Percentiles rank a stretch among this genome's conserved stretches.
Conservation (phyloP, 2,888 invertebrate species). For the Tridacna crocea region DNA sequence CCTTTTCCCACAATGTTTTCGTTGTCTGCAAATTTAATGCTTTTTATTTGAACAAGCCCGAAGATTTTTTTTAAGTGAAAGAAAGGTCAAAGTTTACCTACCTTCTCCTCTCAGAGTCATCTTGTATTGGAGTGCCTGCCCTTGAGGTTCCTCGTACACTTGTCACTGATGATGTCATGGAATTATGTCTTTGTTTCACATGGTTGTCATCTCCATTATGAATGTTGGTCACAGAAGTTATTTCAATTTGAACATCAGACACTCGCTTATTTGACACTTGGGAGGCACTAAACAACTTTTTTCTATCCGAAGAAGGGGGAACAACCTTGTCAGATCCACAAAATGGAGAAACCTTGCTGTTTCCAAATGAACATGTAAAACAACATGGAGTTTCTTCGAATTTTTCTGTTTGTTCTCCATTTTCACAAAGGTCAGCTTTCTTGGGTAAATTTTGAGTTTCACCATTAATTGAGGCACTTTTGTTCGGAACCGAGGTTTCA, state of each 20-base stretch:
- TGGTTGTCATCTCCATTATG: slow-evolving; percentile 20
- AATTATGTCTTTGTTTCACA: slow-evolving; percentile 34
- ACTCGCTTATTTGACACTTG: slow-evolving; percentile 41
- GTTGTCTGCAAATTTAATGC: too few species aligned
- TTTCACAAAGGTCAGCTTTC: slow-evolving; percentile 37
- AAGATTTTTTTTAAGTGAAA: too few species aligned
- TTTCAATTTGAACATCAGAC: slow-evolving; percentile 59
- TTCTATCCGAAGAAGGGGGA: slow-evolving; percentile 34
- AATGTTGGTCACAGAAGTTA: slow-evolving; percentile 39
- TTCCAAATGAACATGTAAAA: slow-evolving; percentile 56
- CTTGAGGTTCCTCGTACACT: slow-evolving; percentile 60
- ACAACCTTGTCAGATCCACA: slow-evolving; percentile 61
- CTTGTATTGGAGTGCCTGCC: slow-evolving; percentile 68
- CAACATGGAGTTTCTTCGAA: slow-evolving; percentile 58
- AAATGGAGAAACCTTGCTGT: slow-evolving; percentile 64
- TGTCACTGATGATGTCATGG: slow-evolving; percentile 64
- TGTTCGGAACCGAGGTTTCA: slow-evolving; percentile 40
- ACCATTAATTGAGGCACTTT: slow-evolving; percentile 29
- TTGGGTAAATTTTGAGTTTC: slow-evolving; percentile 40
- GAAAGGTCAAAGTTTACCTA: slow-evolving; percentile 26
- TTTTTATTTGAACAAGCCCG: too few species aligned
- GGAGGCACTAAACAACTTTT: slow-evolving; percentile 53
- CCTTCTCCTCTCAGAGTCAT: slow-evolving; percentile 60
- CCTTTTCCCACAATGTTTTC: slow-evolving; percentile 1
- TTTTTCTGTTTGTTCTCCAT: slow-evolving; percentile 41